phyloP scores from a whole-genome alignment of 2,888 invertebrate species.

The Xestobium rufovillosum region DNA sequence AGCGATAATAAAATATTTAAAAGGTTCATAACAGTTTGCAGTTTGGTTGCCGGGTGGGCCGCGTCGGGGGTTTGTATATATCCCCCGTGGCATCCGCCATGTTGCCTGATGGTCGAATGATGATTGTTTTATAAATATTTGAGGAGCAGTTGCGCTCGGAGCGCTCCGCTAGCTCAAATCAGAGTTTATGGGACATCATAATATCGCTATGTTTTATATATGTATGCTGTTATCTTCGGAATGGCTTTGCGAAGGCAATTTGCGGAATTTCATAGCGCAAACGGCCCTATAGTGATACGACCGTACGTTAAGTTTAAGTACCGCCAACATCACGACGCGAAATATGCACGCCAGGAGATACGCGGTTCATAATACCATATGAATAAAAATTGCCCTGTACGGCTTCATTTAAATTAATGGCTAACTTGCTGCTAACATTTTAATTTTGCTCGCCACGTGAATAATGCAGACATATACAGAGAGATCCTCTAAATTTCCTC shows the following conservation, averaged over 20 bases:
- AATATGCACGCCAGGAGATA: too few relatives aligned
- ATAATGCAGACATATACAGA: too few relatives aligned
- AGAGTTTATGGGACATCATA: slow-evolving; percentile 46
- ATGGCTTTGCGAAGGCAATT: slow-evolving; percentile 34
- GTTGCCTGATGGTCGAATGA: slow-evolving; percentile 46
- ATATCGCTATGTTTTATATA: slow-evolving; percentile 44
- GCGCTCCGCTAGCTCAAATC: slow-evolving; percentile 41
- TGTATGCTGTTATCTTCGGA: slow-evolving; percentile 40
- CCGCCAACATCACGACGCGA: too few relatives aligned
- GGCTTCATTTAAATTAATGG: slow-evolving; percentile 8
- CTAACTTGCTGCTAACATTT: too few relatives aligned
- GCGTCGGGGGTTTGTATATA: too few relatives aligned
- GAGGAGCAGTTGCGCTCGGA: slow-evolving; percentile 33
- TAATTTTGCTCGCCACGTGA: too few relatives aligned
- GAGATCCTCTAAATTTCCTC: too few relatives aligned
- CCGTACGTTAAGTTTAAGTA: slow-evolving; percentile 15
- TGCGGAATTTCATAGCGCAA: slow-evolving; percentile 36
- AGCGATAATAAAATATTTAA: slow-evolving; percentile 46
- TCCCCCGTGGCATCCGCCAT: slow-evolving; percentile 42
- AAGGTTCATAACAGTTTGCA: slow-evolving; percentile 45
- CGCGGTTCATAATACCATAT: slow-evolving; percentile 30
- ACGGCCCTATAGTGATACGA: slow-evolving; percentile 32
- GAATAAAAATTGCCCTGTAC: slow-evolving; percentile 35
- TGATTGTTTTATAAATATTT: slow-evolving; percentile 48
- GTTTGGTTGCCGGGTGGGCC: slow-evolving; percentile 29